These are phyloP conservation scores for Prunella strophiata DNA, from an alignment of 2,797 vertebrate species.

Conservation along the genomic window DNA sequence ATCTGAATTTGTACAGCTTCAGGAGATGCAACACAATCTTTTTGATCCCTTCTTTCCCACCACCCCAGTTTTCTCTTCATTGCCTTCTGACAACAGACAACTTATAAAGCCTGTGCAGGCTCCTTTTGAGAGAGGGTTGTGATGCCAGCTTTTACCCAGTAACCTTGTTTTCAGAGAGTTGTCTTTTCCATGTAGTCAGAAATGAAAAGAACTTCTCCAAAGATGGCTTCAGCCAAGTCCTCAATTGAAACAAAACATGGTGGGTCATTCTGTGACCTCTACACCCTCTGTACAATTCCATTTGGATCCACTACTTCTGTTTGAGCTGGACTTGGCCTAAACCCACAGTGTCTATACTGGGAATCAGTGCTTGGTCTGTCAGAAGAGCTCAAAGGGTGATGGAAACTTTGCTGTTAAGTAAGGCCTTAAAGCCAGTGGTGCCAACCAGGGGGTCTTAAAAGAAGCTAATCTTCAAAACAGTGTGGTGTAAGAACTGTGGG, in stretches of 20 bases:
- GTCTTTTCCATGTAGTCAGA: conserved; percentile 9
- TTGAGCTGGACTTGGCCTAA: not conserved
- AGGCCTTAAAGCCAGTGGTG: not conserved
- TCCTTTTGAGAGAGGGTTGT: not conserved
- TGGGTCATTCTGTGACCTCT: conserved; percentile 3
- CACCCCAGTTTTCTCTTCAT: not conserved
- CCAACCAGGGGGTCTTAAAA: not conserved
- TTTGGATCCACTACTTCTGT: not conserved
- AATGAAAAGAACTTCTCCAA: not conserved
- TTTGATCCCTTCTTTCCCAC: not conserved
- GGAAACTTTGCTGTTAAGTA: conserved; percentile 2
- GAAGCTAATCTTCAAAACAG: conserved; percentile 35
- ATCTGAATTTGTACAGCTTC: not conserved
- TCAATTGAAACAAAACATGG: conserved; percentile 9
- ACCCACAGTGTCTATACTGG: not conserved
- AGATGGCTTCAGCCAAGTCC: conserved; percentile 11
- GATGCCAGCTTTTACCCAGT: not conserved
- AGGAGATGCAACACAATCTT: not conserved
- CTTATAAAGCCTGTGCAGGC: not conserved
- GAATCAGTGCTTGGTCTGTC: not conserved
- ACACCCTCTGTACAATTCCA: not conserved
- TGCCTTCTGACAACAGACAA: not conserved
- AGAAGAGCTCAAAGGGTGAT: not conserved
- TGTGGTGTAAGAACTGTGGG: not conserved
- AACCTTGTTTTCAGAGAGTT: not conserved